Conservation (phyloP, 35 echinoderm and acorn worm species). For the Apostichopus japonicus region DNA sequence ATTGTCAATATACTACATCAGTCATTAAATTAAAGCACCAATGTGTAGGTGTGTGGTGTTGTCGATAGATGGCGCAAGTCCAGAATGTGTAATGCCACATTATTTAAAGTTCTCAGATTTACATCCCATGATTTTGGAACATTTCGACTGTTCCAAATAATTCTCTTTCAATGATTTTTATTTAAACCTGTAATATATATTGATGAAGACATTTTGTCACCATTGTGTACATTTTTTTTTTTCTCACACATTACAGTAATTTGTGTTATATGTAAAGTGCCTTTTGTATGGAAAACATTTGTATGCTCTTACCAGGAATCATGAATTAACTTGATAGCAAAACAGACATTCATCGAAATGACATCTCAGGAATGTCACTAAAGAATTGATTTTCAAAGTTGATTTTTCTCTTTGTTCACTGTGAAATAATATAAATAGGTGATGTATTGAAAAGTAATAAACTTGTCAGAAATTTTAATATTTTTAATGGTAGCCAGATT, state of each 20-base stretch:
- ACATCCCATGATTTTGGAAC: no score
- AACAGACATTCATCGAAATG: background rate
- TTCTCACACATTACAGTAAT: slow-evolving; percentile 10
- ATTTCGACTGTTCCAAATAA: no score
- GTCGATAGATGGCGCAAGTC: no score
- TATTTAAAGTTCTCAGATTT: no score
- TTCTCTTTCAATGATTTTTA: no score
- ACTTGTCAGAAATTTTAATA: background rate
- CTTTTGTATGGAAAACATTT: slow-evolving; percentile 33
- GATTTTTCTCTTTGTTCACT: background rate
- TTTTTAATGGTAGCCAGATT: background rate
- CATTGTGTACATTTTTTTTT: background rate
- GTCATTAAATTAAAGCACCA: no score
- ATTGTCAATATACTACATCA: no score
- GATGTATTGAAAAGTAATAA: background rate
- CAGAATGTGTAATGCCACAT: no score
- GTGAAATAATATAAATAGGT: background rate
- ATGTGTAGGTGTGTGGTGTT: no score
- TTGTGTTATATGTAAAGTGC: slow-evolving; percentile 31
- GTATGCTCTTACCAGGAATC: background rate
- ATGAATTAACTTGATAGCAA: background rate
- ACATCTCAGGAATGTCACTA: background rate
- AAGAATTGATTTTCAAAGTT: background rate
- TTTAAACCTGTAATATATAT: no score
- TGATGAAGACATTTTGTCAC: background rate